Evolutionary conservation across 1,140 invertebrate genomes (phyloP).

Genomic region (Heterodera schachtii): DNA sequence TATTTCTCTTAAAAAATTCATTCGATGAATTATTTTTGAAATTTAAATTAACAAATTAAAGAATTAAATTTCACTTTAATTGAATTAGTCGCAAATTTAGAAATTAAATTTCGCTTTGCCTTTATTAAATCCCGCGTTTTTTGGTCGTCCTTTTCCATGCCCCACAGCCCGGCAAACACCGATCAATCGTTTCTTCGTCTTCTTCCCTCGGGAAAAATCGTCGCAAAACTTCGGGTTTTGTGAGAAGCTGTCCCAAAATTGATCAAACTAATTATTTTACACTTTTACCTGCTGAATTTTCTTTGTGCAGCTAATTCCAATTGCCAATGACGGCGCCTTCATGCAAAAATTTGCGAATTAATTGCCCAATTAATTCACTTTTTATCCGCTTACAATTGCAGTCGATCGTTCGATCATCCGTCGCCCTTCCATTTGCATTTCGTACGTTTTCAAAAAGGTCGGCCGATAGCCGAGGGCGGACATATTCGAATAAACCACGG

Average conservation of each 20-base stretch:
- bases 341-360: neutral
- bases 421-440: constrained; percentile 73
- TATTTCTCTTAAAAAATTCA: too few species aligned
- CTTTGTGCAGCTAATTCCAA: constrained; percentile 72
- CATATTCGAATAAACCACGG: constrained; percentile 77
- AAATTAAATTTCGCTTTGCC: constrained; percentile 2
- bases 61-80: neutral
- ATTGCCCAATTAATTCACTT: too few species aligned
- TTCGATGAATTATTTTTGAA: too few species aligned
- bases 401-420: constrained; percentile 81
- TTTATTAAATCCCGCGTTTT: constrained; percentile 50
- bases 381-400: constrained; percentile 70
- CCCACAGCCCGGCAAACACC: constrained; percentile 87
- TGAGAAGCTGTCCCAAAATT: constrained; percentile 38
- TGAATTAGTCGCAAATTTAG: neutral
- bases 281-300: constrained; percentile 68
- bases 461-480: constrained; percentile 85
- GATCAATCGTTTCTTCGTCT: constrained; percentile 66
- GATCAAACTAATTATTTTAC: neutral
- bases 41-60: neutral
- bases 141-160: constrained; percentile 73
- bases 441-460: neutral
- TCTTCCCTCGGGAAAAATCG: constrained; percentile 69
- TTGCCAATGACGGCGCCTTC: constrained; percentile 89
- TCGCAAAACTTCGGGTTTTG: constrained; percentile 74